Conservation (phyloP, 2,113 vertebrate species). For the Saguinus imperator region DNA sequence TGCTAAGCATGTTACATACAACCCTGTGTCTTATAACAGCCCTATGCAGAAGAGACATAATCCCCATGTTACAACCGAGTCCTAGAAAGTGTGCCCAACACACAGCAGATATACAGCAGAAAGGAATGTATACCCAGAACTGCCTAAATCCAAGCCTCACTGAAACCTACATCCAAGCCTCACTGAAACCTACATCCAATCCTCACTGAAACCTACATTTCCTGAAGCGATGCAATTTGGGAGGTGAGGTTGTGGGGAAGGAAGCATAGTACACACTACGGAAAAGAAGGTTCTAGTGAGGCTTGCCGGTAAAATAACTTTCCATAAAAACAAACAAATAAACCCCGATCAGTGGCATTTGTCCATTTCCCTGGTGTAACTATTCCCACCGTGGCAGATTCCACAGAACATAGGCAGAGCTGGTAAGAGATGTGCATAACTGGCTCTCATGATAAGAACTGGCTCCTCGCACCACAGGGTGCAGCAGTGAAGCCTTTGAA, state of each 20-base stretch:
- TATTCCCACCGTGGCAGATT: fast-evolving
- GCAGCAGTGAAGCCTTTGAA: fast-evolving
- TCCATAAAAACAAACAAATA: neutral
- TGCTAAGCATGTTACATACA: neutral
- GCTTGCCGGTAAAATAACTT: neutral
- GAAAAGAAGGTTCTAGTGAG: neutral
- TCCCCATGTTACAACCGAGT: neutral
- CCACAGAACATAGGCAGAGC: neutral
- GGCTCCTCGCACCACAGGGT: fast-evolving
- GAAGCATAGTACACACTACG: neutral
- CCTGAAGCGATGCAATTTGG: neutral
- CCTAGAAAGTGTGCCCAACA: neutral
- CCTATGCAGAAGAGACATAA: fast-evolving
- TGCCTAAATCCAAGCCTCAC: neutral
- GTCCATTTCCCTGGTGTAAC: neutral
- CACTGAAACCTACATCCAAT: neutral
- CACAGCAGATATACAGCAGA: neutral
- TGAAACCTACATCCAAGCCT: neutral
- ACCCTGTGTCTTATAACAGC: neutral
- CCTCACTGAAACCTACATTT: neutral
- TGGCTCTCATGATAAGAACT: fast-evolving
- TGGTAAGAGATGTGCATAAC: fast-evolving
- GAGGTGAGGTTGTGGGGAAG: neutral
- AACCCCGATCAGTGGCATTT: neutral
- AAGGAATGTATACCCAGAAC: neutral